Conservation (phyloP, 2,797 vertebrate species). For the Microcaecilia unicolor region DNA sequence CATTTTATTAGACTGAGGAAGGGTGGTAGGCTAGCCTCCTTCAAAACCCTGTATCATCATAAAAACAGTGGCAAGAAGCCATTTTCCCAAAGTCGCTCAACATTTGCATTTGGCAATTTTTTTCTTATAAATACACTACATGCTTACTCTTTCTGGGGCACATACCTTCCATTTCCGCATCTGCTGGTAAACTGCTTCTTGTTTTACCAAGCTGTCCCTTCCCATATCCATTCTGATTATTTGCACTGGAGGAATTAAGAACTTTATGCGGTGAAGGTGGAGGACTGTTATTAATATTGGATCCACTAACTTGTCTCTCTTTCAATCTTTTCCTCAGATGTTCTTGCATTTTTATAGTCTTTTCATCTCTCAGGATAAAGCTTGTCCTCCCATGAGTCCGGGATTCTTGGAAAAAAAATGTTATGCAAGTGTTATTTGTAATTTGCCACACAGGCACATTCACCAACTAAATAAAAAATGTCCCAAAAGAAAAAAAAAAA, state of each 20-base stretch:
- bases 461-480: no score
- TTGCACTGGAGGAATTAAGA: slow-evolving; percentile 18
- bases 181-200: slow-evolving; percentile 37
- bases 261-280: slow-evolving; percentile 46
- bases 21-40: no score
- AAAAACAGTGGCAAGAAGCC: no score
- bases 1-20: no score
- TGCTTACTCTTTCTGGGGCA: no score
- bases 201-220: slow-evolving; percentile 48
- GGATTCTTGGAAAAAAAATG: slow-evolving; percentile 29
- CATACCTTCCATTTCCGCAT: slow-evolving; percentile 44
- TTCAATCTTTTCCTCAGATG: slow-evolving; percentile 59
- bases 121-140: no score
- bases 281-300: slow-evolving; percentile 43
- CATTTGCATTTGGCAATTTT: no score
- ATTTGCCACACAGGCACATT: no score
- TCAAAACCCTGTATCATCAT: no score
- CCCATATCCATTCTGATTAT: slow-evolving; percentile 44
- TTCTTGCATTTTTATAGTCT: slow-evolving; percentile 57
- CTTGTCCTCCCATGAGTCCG: slow-evolving; percentile 46
- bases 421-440: no score
- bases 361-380: slow-evolving; percentile 55
- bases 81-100: no score
- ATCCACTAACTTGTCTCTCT: slow-evolving; percentile 44
- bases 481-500: no score